Conservation (phyloP, 1,140 invertebrate genomes). For the Drosophila pectinifera region DNA sequence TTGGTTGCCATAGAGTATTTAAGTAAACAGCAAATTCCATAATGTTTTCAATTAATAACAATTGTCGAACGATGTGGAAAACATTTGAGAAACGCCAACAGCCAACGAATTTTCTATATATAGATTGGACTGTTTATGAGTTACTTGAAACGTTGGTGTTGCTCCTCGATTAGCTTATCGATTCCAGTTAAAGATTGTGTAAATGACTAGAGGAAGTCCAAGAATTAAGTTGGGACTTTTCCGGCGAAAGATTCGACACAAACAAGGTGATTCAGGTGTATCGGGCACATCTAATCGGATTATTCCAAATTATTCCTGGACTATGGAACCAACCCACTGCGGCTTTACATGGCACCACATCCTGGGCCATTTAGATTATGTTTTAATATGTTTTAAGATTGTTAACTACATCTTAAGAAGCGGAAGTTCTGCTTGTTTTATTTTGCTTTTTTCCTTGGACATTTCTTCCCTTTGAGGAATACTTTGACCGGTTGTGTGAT, state of each 20-base stretch:
- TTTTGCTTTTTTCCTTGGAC: neutral
- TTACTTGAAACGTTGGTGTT: neutral
- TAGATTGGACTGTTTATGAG: neutral
- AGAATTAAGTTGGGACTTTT: neutral
- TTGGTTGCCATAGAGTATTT: slow-evolving; percentile 20
- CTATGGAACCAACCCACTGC: no score
- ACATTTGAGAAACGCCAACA: slow-evolving; percentile 6
- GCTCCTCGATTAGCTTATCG: neutral
- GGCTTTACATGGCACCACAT: no score
- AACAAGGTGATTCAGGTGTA: slow-evolving; percentile 1
- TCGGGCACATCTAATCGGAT: neutral
- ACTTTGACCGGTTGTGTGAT: neutral
- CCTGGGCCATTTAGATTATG: neutral
- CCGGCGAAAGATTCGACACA: neutral
- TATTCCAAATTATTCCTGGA: no score
- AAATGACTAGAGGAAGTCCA: neutral
- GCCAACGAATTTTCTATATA: neutral
- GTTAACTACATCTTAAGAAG: neutral
- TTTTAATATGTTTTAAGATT: neutral
- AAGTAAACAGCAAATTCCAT: slow-evolving; percentile 71
- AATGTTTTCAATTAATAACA: slow-evolving; percentile 79
- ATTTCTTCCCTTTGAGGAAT: slow-evolving; percentile 2
- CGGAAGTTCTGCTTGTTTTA: neutral
- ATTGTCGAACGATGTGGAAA: slow-evolving; percentile 43
- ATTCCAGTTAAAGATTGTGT: slow-evolving; percentile 7